Base-by-base conservation (phyloP, 1,140 invertebrate species). In the Macrobrachium rosenbergii region DNA sequence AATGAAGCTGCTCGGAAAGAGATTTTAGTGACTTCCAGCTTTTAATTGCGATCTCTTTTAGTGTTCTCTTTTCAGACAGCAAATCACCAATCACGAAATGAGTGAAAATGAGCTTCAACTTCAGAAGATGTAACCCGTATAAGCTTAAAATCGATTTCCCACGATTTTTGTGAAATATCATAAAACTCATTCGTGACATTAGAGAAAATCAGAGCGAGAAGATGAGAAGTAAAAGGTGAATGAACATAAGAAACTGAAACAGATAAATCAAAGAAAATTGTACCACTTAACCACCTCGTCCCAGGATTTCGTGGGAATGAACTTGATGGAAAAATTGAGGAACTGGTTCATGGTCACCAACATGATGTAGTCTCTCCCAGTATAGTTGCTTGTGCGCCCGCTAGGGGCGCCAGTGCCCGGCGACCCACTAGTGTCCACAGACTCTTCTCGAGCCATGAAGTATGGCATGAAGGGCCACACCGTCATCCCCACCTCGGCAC, bases 401-500 rank as follows among this genome's bases (percentile, higher is more conserved):
- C 5, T 64, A 3, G 21, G 28, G 1, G 28, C 59, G n/a, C 23
- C 43, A 12, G 16, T 37, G 23, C 5, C 69, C 14, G 58, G 16
- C 16, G 16, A 28, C 10, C 58, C 67, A 17, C 73, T 64, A 0
- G 21, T 5, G 12, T 19, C 8, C 7, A 52, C 52, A 8, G 19
- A 10, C 63, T 59, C 21, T 6, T 80, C 64, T 17, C 28, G 67
- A 7, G 60, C 84, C 84, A 87, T 87, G 64, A 77, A 87, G 37
- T 87, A 87, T 11, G 84, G 84, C 23, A 58, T n/a, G 77, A 87
- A 80, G 16, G 84, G 84, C 19, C 73, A 81, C 77, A 87, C 84
- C 8, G 84, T 87, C 84, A 87, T 81, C n/a, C 80, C 80, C 14
- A 87, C 21, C 43, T 14, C 7, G 0, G 58, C 21, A 17, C 84